Conservation (phyloP, 2,797 vertebrate species). For the Sciurus carolinensis region DNA sequence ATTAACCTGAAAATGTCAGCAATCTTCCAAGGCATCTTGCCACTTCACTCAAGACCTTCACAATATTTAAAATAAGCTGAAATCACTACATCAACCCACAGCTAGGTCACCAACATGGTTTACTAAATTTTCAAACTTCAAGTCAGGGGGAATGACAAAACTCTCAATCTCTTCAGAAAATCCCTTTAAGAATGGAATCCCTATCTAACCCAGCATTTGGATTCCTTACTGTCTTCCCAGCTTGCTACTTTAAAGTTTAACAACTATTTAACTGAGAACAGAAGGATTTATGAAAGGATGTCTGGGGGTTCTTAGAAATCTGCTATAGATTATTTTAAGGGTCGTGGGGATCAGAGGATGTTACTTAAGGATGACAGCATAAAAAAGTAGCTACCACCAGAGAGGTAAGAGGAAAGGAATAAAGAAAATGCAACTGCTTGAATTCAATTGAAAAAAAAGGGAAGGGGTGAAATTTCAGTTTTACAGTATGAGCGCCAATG, state of each 20-base stretch:
- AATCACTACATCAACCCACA: neutral
- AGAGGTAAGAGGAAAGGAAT: neutral
- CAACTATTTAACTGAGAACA: neutral
- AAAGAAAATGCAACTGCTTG: conserved; percentile 24
- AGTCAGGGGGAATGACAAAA: neutral
- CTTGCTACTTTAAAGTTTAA: conserved; percentile 36
- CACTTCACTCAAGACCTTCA: neutral
- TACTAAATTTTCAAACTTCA: conserved; percentile 56
- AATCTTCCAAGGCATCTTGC: conserved; percentile 12
- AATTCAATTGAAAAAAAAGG: neutral
- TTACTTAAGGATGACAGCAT: conserved; percentile 1
- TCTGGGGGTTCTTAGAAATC: neutral
- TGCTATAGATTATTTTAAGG: neutral
- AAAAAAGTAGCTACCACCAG: conserved; percentile 1
- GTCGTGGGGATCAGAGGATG: neutral
- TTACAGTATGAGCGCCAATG: neutral
- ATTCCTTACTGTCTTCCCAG: neutral
- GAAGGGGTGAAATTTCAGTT: neutral
- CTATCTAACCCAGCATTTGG: neutral
- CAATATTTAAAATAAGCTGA: conserved; percentile 42
- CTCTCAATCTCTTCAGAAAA: neutral
- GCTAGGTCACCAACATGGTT: neutral
- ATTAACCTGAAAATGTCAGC: neutral
- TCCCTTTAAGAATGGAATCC: conserved; percentile 6
- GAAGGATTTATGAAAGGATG: neutral